A percentile compares a stretch with the other conserved stretches of the same genome.
Conservation (phyloP, 2,113 vertebrate species). For the Ellobius talpinus region DNA sequence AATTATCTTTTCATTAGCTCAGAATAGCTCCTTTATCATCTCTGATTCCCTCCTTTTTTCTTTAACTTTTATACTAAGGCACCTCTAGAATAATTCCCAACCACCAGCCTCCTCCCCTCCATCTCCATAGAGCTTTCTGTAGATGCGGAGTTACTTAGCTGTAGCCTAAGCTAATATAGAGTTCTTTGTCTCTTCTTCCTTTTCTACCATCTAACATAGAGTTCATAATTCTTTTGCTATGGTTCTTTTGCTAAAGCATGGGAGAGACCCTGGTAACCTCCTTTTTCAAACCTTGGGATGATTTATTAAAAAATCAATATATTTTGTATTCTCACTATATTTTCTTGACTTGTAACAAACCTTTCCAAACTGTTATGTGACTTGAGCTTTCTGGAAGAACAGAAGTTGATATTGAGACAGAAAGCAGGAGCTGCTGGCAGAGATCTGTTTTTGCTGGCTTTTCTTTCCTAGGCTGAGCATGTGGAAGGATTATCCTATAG, state of each 20-base stretch:
- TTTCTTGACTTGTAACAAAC: constrained; percentile 25
- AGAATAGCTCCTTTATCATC: constrained; percentile 10
- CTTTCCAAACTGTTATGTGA: background rate
- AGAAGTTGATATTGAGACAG: background rate
- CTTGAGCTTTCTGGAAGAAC: constrained; percentile 7
- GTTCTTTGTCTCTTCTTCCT: background rate
- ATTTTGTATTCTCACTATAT: constrained; percentile 19
- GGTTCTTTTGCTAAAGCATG: constrained; percentile 3
- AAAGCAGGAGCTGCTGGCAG: background rate
- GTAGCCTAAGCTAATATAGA: background rate
- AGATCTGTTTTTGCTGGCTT: constrained; percentile 1
- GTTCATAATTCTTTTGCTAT: background rate
- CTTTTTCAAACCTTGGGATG: background rate
- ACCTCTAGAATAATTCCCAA: background rate
- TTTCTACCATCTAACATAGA: background rate
- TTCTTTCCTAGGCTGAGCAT: background rate
- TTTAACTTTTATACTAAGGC: background rate
- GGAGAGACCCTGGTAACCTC: background rate
- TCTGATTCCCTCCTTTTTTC: background rate
- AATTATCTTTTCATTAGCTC: constrained; percentile 48
- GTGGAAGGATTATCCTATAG: constrained; percentile 35
- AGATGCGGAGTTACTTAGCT: background rate
- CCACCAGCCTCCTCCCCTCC: background rate
- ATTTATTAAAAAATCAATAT: background rate
- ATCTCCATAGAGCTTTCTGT: background rate